These are phyloP conservation scores for Procambarus clarkii DNA, from an alignment of 1,140 invertebrate genomes.

Conservation along the genomic window DNA sequence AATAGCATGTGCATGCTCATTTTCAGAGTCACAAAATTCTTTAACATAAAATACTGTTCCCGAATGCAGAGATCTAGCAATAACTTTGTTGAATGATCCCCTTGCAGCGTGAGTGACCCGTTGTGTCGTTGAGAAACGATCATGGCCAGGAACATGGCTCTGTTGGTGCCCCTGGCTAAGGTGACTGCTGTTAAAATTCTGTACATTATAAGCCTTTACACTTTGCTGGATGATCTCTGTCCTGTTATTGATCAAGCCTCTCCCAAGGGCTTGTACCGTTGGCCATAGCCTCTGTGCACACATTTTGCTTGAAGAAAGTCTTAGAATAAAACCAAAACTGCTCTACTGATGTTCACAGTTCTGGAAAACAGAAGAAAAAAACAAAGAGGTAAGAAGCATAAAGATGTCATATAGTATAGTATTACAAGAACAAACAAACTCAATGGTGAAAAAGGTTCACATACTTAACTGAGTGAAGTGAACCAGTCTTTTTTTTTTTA, in stretches of 20 bases:
- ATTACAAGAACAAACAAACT: too few relatives aligned
- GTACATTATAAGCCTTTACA: conserved; percentile 59
- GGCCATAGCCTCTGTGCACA: conserved; percentile 62
- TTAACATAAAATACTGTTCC: conserved; percentile 54
- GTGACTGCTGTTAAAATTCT: conserved; percentile 54
- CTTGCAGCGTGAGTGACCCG: conserved; percentile 19
- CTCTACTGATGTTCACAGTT: neutral
- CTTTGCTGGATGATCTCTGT: conserved; percentile 62
- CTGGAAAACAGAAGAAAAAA: neutral
- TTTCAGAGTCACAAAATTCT: conserved; percentile 73
- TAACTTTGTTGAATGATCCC: conserved; percentile 59
- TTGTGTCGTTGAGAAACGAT: conserved; percentile 42
- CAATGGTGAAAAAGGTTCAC: too few relatives aligned
- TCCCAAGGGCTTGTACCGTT: conserved; percentile 60
- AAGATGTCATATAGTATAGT: too few relatives aligned
- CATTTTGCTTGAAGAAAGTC: conserved; percentile 23
- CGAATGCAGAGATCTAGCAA: conserved; percentile 59
- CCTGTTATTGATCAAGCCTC: conserved; percentile 43
- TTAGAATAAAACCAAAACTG: neutral
- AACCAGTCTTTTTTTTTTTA: too few relatives aligned
- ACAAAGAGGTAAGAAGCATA: too few relatives aligned
- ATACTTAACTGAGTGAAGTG: too few relatives aligned
- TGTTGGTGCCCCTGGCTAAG: conserved; percentile 31
- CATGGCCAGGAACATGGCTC: conserved; percentile 19
- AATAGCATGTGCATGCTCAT: conserved; percentile 72